These are phyloP conservation scores for Cynopterus brachyotis DNA, from an alignment of 2,113 vertebrate species.

Conservation along the genomic window DNA sequence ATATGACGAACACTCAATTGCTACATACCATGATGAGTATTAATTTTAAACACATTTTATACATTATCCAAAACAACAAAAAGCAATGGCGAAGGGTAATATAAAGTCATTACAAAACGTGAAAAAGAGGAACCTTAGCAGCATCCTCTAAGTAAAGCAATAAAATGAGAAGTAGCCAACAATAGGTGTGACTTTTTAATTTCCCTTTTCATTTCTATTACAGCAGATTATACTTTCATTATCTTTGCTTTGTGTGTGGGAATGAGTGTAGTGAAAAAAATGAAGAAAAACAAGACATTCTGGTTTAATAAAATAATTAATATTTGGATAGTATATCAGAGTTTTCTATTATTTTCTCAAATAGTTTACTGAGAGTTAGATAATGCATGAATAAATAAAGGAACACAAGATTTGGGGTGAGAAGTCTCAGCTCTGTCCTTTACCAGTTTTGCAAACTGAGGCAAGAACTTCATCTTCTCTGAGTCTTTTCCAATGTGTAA, in stretches of 20 bases:
- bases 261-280: background rate
- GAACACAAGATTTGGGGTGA: background rate
- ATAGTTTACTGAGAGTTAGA: background rate
- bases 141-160: background rate
- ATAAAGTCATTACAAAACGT: background rate
- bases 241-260: background rate
- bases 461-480: background rate
- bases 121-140: background rate
- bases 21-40: background rate
- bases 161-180: background rate
- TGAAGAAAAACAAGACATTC: background rate
- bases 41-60: background rate
- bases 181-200: background rate
- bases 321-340: background rate
- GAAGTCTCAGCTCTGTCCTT: background rate
- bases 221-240: background rate
- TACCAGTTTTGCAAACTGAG: background rate
- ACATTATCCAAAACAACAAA: background rate
- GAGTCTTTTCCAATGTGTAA: background rate
- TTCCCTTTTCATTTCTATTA: background rate
- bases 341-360: conserved; percentile 9
- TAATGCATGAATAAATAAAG: background rate
- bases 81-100: background rate
- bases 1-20: background rate
- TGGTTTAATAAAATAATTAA: background rate